Base-by-base conservation (phyloP, 23 tunicate species). In the Aplidium turbinatum region DNA sequence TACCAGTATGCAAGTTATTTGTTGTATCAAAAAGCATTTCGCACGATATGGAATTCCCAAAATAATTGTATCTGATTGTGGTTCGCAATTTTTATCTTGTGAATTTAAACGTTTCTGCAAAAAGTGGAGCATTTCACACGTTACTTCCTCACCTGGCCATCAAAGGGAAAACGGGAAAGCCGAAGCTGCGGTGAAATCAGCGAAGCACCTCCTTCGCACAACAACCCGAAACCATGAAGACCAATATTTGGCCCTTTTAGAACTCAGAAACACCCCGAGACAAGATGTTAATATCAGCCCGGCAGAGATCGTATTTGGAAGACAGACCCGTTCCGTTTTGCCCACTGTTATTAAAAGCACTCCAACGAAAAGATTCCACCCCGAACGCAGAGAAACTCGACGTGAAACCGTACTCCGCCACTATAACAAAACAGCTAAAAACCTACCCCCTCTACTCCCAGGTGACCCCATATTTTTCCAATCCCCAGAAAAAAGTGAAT, bases 241-340 rank as follows among this genome's bases (percentile, higher is more conserved):
- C 22, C 73, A 67, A 67, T 67, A 38, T 22, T 22, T 67, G 4
- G 73, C 73, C 9, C 29, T 67, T 16, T 24, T 67, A 26, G 73
- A 67, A 25, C 52, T 67, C 29, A 67, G 73, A 67, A 67, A 67
- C 57, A 67, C 73, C 16, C 73, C 73, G 4, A 19, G 73, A 22
- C 57, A 67, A 67, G 73, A 40, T 38, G 53, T 24, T 7, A 67
- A 38, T 38, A 4, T 40, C 9, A 67, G 73, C 22, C 57, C 69
- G 4, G 6, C 69, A 7, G 69, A 62, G 22, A 28, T 62, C 20
- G 20, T 23, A 6, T 62, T 62, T 23, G 42, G 69, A 11, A 25
- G 69, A n/a, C 38, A 30, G 20, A 62, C 69, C 13, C 69, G 69
- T 4, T 62, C 40, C 11, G 20, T 28, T 23, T 24, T 62, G 6